Evolutionary conservation across 2,888 invertebrate species (phyloP), one percentile per base, ranked within the genome.

Genomic region (Synergus itoensis): DNA sequence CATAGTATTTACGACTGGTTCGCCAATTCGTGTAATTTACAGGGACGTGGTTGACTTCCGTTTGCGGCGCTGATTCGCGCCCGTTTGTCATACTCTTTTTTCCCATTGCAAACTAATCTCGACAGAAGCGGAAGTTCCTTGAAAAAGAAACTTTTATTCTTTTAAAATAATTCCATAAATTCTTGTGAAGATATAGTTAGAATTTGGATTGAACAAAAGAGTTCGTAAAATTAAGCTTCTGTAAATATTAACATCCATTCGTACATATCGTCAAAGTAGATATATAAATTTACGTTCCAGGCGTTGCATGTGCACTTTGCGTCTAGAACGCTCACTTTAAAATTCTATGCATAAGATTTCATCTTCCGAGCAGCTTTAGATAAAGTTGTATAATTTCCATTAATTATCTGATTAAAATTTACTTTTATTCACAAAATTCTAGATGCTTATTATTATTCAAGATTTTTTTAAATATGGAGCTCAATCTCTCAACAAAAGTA

Each of bases 1-100:
- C 91, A 90, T 88, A 89, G 88, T 91, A 91, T 91, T 91, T 91
- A 91, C 89, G 88, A 87, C 88, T 87, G 84, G 85, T 79, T 82
- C 82, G 85, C 85, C 86, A 89, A 88, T 87, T 88, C 87, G 86
- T 86, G 86, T 89, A 89, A 90, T 90, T 90, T 90, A 90, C 88
- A 86, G 86, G 85, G 86, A 85, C 85, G 82, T 81, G 77, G 79
- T n/a, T 76, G 62, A 77, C 76, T 62, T 62, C 62, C 60, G 41
- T 60, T 76, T 28, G 28, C 77, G 48, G 62, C 63, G 18, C 77
- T 77, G 76, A 48, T 45, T 48, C 64, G 64, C 48, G 28, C 40
- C 28, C 77, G 76, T 62, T 77, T 77, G n/a, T 63, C 77, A 63
- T 77, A 45, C 28, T 28, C 63, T 43, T 77, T 43, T 77, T 48